Base-by-base conservation (phyloP, 2,113 vertebrate genomes). In the Xiphophorus hellerii region DNA sequence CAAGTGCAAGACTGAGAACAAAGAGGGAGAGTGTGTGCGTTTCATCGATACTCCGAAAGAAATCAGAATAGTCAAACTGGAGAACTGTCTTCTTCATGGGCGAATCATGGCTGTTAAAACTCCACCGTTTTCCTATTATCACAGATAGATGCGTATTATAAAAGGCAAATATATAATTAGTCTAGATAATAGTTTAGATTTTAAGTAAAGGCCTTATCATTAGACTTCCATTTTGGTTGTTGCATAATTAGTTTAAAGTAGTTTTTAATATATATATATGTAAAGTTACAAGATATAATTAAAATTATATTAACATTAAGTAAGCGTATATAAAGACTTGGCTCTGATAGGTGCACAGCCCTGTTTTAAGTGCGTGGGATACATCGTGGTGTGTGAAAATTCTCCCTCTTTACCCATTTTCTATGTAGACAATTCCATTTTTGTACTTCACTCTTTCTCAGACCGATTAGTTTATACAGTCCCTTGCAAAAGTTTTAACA, bases 261-360 rank as follows among this genome's bases (percentile, higher is more conserved):
- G 89, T 90, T 82, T 89, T 92, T 91, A 93, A 92, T 93, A 93
- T 93, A 35, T 35, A 93, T 93, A 93, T 92, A 89, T 90, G 60
- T 92, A 88, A 91, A 89, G 60, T 82, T 78, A 82, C 82, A 81
- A 88, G 73, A 91, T 93, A 91, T 90, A 89, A 92, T 88, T 89
- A 69, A 92, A 88, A 87, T 85, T 87, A 61, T 92, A 90, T 94
- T 90, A 88, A 89, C 73, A 89, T 84, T 90, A 89, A 91, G 79
- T 80, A 76, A 83, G 67, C 78, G 64, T 90, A 85, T 86, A 81
- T 87, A 86, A 88, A 80, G 79, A 89, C 51, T 87, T 84, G 86
- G 84, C 84, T 84, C 76, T 82, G 82, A 92, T 86, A 91, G 84
- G 73, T 87, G 77, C 78, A 83, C 72, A 87, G 78, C 76, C 71